phyloP scores from a whole-genome alignment of 2,113 vertebrate genomes.

The Anoplopoma fimbria region DNA sequence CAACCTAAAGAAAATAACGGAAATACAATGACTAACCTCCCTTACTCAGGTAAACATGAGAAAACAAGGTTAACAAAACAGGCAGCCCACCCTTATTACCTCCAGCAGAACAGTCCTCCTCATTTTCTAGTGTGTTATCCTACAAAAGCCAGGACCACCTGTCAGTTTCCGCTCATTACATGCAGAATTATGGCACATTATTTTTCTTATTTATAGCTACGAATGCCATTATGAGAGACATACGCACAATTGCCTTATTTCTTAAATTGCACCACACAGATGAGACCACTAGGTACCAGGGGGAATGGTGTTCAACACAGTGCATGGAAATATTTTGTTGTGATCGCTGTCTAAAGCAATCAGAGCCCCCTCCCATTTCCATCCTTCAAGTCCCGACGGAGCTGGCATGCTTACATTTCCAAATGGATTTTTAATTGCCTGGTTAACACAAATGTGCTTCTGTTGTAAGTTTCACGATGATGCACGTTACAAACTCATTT shows the following conservation, averaged over 20 bases:
- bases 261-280: conserved; percentile 34
- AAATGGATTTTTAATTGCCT: conserved; percentile 58
- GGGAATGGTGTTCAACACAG: conserved; percentile 25
- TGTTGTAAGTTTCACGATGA: neutral
- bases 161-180: no score
- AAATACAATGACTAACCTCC: no score
- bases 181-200: no score
- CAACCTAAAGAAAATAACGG: no score
- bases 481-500: neutral
- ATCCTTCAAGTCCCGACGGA: conserved; percentile 5
- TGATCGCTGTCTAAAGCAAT: conserved; percentile 31
- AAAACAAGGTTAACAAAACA: no score
- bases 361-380: neutral
- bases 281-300: conserved; percentile 5
- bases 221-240: neutral
- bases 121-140: no score
- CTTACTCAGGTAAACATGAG: no score
- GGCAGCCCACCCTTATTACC: no score
- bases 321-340: neutral
- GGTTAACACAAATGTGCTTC: conserved; percentile 33
- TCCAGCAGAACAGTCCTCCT: no score
- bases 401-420: conserved; percentile 19
- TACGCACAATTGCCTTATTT: conserved; percentile 30
- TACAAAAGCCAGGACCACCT: no score
- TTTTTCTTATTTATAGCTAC: no score